These are phyloP conservation scores for Bergia sp. DNA, from an alignment of 92 coral and sea anemone species.

Conservation along the genomic window DNA sequence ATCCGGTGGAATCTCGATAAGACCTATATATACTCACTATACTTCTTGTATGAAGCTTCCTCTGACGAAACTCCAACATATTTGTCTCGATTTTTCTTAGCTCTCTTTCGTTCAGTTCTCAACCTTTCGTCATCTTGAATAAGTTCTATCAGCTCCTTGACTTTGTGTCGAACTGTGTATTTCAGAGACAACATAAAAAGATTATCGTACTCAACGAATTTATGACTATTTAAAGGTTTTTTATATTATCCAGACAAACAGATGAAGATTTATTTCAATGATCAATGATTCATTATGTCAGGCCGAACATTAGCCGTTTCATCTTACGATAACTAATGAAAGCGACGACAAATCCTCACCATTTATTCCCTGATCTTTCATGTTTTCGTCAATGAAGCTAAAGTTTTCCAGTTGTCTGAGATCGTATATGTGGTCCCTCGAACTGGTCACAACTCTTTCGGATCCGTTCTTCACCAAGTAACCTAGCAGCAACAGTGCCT, in stretches of 20 bases:
- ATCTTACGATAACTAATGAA: not conserved
- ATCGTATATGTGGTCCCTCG: constrained; percentile 96
- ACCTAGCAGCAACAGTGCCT: constrained; percentile 87
- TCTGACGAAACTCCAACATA: constrained; percentile 91
- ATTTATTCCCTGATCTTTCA: constrained; percentile 98
- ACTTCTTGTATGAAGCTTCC: constrained; percentile 65
- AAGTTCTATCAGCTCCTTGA: constrained; percentile 88
- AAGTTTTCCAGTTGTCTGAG: constrained; percentile 90
- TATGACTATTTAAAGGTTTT: not conserved
- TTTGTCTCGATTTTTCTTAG: constrained; percentile 94
- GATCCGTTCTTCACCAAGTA: constrained; percentile 95
- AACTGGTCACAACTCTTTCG: constrained; percentile 93
- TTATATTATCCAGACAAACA: not conserved
- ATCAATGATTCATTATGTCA: constrained; percentile 10
- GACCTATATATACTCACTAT: constrained; percentile 67
- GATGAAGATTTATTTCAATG: not conserved
- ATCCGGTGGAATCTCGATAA: not conserved
- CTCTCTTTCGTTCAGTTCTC: constrained; percentile 86
- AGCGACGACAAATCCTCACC: constrained; percentile 57
- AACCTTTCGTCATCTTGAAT: constrained; percentile 95
- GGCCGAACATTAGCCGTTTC: not conserved
- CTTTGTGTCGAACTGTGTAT: constrained; percentile 93
- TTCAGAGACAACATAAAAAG: not conserved
- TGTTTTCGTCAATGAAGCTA: constrained; percentile 82
- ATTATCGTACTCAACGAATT: not conserved